Evolutionary conservation across 2,888 invertebrate genomes (phyloP), one percentile per base, ranked within the genome.

Genomic region (Aethes cnicana): DNA sequence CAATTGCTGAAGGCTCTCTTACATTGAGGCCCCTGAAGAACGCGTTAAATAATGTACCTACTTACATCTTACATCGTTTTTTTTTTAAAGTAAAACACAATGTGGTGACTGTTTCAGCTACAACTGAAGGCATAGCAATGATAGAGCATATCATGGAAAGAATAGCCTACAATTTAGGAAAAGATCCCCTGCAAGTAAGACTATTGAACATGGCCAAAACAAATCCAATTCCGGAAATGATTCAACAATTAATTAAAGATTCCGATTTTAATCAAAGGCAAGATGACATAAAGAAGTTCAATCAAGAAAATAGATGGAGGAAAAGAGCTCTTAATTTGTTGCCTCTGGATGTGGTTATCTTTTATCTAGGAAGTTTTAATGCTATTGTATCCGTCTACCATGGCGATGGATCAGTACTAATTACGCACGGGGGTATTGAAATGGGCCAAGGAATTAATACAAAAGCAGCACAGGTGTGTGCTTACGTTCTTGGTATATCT

Each of bases 381-480:
- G 89, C 42, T 72, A 86, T 47, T 90, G 79, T 94, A 20, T 89
- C 92, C 0, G 90, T 95, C n/a, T 94, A 91, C 66, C 92, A 92
- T 25, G 84, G 89, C 0, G 93, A 94, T 70, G 94, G 92, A 1
- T 90, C 92, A 0, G 93, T 95, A 0, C 85, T 91, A 1, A 83
- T 95, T 9, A 81, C 91, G 1, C 94, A 94, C 59, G 92, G 92
- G 7, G 93, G 93, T 2, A 79, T 92, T 46, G 94, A 94, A 83
- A 91, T 92, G 72, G 95, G 95, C 0, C 95, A 95, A 85, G 95
- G 95, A 4, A 89, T 95, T 41, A 93, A 95, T 57, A 95, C 95
- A 0, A 95, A 95, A 90, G 92, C 91, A 0, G 91, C 92, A 1
- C 95, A 95, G 85, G 92, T 94, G 0, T 93, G 91, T 41, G 95